Conservation (phyloP, 2,797 vertebrate genomes). For the Sorex maritimensis region DNA sequence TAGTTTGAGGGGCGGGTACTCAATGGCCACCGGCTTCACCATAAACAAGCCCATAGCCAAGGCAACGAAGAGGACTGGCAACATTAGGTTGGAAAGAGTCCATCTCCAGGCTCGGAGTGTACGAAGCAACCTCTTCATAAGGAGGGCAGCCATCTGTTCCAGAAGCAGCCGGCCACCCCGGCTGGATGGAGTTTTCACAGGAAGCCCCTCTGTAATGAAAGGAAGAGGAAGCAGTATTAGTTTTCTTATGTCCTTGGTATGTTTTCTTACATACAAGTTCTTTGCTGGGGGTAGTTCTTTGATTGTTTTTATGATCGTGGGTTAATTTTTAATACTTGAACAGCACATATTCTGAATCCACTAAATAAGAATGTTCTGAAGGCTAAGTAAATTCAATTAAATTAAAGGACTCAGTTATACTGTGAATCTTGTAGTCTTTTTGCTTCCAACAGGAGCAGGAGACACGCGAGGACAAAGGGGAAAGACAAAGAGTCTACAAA, state of each 20-base stretch:
- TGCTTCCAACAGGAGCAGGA: neutral
- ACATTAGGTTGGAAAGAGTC: conserved; percentile 75
- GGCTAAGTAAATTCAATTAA: rapidly evolving
- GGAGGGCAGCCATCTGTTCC: conserved; percentile 81
- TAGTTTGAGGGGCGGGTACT: conserved; percentile 89
- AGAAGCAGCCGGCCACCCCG: conserved; percentile 34
- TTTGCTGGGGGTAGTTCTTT: too few relatives aligned
- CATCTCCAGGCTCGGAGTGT: conserved; percentile 85
- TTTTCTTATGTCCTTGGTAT: neutral
- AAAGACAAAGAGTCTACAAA: neutral
- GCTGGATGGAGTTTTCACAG: rapidly evolving
- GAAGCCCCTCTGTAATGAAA: conserved; percentile 33
- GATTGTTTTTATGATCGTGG: neutral
- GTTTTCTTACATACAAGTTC: too few relatives aligned
- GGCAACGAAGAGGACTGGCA: conserved; percentile 90
- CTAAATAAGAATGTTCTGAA: rapidly evolving
- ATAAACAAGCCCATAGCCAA: conserved; percentile 90
- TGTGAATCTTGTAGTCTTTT: too few relatives aligned
- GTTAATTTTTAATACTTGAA: too few relatives aligned
- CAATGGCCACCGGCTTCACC: conserved; percentile 85
- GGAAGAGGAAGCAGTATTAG: too few relatives aligned
- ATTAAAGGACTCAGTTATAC: rapidly evolving
- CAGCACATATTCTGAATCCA: rapidly evolving
- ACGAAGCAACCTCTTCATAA: conserved; percentile 85
- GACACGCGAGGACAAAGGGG: too few relatives aligned